Percentiles rank a stretch among this genome's conserved stretches.
These are phyloP conservation scores for Orchestes rusci DNA, from an alignment of 2,888 invertebrate genomes.

Conservation along the genomic window DNA sequence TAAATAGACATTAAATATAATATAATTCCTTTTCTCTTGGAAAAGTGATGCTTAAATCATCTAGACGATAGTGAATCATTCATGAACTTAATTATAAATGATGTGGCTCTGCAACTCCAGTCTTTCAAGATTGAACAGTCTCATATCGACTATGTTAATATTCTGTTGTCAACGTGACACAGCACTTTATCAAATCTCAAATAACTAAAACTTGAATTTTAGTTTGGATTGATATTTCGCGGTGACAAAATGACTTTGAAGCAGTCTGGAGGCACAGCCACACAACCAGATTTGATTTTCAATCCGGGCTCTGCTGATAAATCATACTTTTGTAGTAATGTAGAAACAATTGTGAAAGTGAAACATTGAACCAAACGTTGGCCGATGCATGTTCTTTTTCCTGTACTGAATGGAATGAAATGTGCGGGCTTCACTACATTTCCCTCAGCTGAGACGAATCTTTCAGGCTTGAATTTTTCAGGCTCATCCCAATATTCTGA, in stretches of 20 bases:
- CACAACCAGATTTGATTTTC: conserved; percentile 59
- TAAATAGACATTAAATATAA: conserved; percentile 5
- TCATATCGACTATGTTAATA: conserved; percentile 7
- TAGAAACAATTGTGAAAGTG: conserved; percentile 65
- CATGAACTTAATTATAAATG: conserved; percentile 11
- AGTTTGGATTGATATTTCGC: conserved; percentile 13
- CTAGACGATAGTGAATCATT: too few relatives aligned
- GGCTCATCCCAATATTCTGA: conserved; percentile 68
- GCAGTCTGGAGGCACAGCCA: conserved; percentile 67
- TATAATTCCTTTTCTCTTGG: background rate
- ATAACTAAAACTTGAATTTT: background rate
- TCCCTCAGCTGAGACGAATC: conserved; percentile 54
- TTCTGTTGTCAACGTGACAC: conserved; percentile 9
- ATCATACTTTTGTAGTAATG: conserved; percentile 64
- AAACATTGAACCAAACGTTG: conserved; percentile 72
- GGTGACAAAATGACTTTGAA: conserved; percentile 55
- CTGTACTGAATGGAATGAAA: conserved; percentile 80
- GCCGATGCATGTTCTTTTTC: conserved; percentile 80
- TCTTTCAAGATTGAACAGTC: conserved; percentile 20
- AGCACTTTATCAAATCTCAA: conserved; percentile 1
- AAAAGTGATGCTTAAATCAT: conserved; percentile 11
- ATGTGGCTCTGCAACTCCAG: conserved; percentile 22
- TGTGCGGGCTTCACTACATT: conserved; percentile 55
- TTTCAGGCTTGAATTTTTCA: conserved; percentile 62
- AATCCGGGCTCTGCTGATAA: conserved; percentile 53